Percentiles rank a stretch among this genome's conserved stretches.
phyloP scores from a whole-genome alignment of 2,797 vertebrate genomes.

The Sebastes vulpes region DNA sequence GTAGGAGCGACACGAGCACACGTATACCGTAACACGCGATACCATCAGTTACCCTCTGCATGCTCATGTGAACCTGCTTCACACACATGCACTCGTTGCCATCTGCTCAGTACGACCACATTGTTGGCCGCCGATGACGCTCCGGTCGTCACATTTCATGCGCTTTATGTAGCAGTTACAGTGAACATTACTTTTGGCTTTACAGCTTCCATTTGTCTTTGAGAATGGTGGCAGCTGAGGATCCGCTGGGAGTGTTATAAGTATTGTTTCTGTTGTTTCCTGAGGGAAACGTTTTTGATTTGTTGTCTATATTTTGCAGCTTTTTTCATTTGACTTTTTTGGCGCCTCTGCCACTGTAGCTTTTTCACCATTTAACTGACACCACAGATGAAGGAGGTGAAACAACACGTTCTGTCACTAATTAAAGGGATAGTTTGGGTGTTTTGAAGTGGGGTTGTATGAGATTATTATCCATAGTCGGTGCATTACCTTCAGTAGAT shows the following conservation, averaged over 20 bases:
- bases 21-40: not conserved
- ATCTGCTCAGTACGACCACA: conserved; percentile 47
- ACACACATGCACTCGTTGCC: conserved; percentile 31
- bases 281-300: no score
- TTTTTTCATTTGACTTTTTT: not conserved
- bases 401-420: not conserved
- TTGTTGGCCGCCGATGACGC: conserved; percentile 10
- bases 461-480: no score
- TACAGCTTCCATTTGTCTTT: conserved; percentile 24
- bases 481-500: no score
- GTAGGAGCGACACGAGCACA: conserved; percentile 76
- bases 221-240: conserved; percentile 14
- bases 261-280: not conserved
- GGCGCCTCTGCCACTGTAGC: not conserved
- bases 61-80: conserved; percentile 54
- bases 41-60: conserved; percentile 28
- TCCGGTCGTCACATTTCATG: conserved; percentile 48
- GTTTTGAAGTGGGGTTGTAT: no score
- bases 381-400: not conserved
- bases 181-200: conserved; percentile 26
- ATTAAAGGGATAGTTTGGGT: no score
- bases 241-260: not conserved
- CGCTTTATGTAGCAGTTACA: conserved; percentile 41
- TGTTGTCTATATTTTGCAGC: no score
- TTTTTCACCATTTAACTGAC: not conserved